phyloP scores from a whole-genome alignment of 2,797 vertebrate species.

The Kryptolebias ocellatus region DNA sequence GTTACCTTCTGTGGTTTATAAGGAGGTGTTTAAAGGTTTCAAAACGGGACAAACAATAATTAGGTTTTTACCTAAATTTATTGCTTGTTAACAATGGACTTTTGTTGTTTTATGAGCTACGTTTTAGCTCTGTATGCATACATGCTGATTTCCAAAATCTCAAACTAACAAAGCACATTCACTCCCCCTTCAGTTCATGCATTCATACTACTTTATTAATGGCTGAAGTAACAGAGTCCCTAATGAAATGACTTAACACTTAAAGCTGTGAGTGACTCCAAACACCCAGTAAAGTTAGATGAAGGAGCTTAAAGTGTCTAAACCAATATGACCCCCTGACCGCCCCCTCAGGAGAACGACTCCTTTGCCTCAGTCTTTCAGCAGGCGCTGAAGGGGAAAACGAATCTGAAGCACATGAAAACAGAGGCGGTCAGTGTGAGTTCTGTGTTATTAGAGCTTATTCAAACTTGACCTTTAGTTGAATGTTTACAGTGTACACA shows the following conservation, averaged over 20 bases:
- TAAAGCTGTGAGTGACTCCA: slow-evolving; percentile 29
- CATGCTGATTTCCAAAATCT: slow-evolving; percentile 19
- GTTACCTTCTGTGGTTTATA: slow-evolving; percentile 6
- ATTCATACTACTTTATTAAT: slow-evolving; percentile 58
- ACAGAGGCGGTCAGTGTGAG: slow-evolving; percentile 65
- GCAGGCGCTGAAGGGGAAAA: slow-evolving; percentile 63
- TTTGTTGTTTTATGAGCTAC: slow-evolving; percentile 34
- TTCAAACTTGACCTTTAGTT: slow-evolving; percentile 44
- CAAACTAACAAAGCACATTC: slow-evolving; percentile 46
- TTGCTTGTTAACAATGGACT: slow-evolving; percentile 19
- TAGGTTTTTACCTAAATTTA: slow-evolving; percentile 9
- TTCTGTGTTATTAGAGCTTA: slow-evolving; percentile 7
- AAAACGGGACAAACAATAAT: slow-evolving; percentile 1
- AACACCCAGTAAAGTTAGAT: slow-evolving; percentile 68
- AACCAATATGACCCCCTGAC: slow-evolving; percentile 65
- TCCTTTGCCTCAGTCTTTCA: slow-evolving; percentile 63
- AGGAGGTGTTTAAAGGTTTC: neutral
- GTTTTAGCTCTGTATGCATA: slow-evolving; percentile 6
- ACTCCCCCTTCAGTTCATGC: slow-evolving; percentile 46
- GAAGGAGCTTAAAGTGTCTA: slow-evolving; percentile 56
- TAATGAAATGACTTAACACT: slow-evolving; percentile 60
- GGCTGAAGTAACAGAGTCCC: slow-evolving; percentile 28
- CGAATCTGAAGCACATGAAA: slow-evolving; percentile 33
- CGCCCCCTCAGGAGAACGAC: slow-evolving; percentile 57
- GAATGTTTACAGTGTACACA: slow-evolving; percentile 49